These are phyloP conservation scores for Thamnophis elegans DNA, from an alignment of 2,797 vertebrate species.

Conservation along the genomic window DNA sequence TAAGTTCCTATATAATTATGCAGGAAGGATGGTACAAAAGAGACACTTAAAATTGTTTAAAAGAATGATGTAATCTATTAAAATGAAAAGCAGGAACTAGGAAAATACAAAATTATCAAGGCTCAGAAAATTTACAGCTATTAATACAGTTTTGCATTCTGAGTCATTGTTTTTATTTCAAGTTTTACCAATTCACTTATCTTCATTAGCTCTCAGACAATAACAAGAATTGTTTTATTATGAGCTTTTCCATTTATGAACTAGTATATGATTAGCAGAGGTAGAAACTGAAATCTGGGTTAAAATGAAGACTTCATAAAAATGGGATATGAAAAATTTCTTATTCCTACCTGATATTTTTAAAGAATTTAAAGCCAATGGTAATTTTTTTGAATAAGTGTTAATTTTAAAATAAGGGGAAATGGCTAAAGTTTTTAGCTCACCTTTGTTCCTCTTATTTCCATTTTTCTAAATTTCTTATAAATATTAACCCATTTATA, in stretches of 20 bases:
- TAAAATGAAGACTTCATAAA: neutral
- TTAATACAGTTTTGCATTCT: neutral
- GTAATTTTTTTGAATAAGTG: neutral
- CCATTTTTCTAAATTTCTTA: neutral
- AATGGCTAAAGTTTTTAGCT: neutral
- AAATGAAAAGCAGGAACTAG: slow-evolving; percentile 9
- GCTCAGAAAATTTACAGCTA: neutral
- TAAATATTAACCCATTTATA: neutral
- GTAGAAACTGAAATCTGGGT: neutral
- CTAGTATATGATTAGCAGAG: neutral
- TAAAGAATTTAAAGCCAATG: neutral
- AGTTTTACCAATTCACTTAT: neutral
- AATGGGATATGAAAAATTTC: neutral
- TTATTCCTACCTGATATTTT: neutral
- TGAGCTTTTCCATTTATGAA: neutral
- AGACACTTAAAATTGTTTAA: neutral
- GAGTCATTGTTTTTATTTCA: neutral
- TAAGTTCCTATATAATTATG: slow-evolving; percentile 19
- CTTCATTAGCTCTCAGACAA: neutral
- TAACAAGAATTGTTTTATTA: neutral
- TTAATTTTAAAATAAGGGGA: neutral
- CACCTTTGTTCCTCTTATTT: neutral
- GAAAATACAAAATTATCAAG: neutral
- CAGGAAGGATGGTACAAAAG: slow-evolving; percentile 9
- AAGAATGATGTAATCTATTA: slow-evolving; percentile 24